phyloP scores from a whole-genome alignment of 2,113 vertebrate genomes.

The Psilopsiagon aurifrons region DNA sequence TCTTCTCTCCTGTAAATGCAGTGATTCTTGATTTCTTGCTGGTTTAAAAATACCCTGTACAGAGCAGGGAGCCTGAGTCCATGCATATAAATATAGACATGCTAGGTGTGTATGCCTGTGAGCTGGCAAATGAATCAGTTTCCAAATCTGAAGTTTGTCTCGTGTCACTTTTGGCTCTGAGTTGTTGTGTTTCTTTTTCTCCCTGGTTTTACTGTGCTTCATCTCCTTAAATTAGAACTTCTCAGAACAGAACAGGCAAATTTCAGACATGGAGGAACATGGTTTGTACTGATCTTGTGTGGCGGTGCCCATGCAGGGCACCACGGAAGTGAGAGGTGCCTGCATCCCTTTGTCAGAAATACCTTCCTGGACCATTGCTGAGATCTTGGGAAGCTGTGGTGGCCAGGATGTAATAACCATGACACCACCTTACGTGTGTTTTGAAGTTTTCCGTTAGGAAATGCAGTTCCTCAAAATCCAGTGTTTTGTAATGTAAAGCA shows the following conservation, averaged over 20 bases:
- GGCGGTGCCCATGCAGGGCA: not conserved
- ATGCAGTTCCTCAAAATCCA: not conserved
- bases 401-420: not conserved
- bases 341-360: not conserved
- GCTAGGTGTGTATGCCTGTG: not conserved
- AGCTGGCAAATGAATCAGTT: slow-evolving; percentile 46
- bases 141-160: not conserved
- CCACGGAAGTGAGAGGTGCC: not conserved
- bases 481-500: not conserved
- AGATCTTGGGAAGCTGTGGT: not conserved
- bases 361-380: not conserved
- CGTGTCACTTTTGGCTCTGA: not conserved
- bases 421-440: not conserved
- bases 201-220: not conserved
- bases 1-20: not conserved
- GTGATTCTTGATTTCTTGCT: not conserved
- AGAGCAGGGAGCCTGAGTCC: not conserved
- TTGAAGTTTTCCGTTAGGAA: not conserved
- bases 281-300: not conserved
- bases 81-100: not conserved
- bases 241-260: not conserved
- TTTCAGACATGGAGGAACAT: not conserved
- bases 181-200: not conserved
- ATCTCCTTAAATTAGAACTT: not conserved
- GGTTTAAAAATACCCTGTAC: not conserved